phyloP scores from a whole-genome alignment of 1,140 invertebrate genomes.

The Hypothenemus hampei region DNA sequence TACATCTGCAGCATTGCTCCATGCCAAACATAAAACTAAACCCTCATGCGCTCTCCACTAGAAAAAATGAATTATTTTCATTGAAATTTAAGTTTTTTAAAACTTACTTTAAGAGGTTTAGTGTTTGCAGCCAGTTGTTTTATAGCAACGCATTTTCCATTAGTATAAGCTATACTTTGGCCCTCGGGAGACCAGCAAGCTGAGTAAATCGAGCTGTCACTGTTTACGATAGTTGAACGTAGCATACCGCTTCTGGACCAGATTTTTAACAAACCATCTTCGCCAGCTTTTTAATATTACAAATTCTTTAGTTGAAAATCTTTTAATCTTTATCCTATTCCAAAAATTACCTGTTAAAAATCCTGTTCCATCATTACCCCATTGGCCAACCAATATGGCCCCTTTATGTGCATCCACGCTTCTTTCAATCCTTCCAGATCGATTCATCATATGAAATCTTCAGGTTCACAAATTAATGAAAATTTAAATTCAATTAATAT shows the following conservation, averaged over 20 bases:
- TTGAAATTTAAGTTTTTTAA: not conserved
- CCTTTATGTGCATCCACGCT: slow-evolving; percentile 88
- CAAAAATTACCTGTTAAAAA: slow-evolving; percentile 68
- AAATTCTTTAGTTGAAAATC: not conserved
- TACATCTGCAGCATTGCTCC: slow-evolving; percentile 82
- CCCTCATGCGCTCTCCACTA: slow-evolving; percentile 97
- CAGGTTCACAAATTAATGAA: not conserved
- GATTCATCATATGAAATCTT: slow-evolving; percentile 82
- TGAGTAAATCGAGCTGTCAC: slow-evolving; percentile 72
- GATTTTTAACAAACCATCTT: slow-evolving; percentile 94
- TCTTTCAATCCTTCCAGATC: slow-evolving; percentile 88
- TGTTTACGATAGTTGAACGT: slow-evolving; percentile 81
- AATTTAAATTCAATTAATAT: not conserved
- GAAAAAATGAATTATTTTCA: slow-evolving; percentile 36
- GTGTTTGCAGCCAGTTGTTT: slow-evolving; percentile 87
- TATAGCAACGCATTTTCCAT: slow-evolving; percentile 76
- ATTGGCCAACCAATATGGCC: slow-evolving; percentile 77
- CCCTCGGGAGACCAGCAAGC: slow-evolving; percentile 86
- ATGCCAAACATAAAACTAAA: slow-evolving; percentile 79
- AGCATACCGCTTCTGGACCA: slow-evolving; percentile 97
- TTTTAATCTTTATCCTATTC: too few relatives aligned
- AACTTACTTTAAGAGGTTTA: slow-evolving; percentile 73
- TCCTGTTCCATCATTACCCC: slow-evolving; percentile 91
- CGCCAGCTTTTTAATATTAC: slow-evolving; percentile 62
- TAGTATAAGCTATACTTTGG: slow-evolving; percentile 77